Evolutionary conservation across 1,140 invertebrate genomes (phyloP), one percentile per base, ranked within the genome.

Genomic region (Rhynchophorus ferrugineus): DNA sequence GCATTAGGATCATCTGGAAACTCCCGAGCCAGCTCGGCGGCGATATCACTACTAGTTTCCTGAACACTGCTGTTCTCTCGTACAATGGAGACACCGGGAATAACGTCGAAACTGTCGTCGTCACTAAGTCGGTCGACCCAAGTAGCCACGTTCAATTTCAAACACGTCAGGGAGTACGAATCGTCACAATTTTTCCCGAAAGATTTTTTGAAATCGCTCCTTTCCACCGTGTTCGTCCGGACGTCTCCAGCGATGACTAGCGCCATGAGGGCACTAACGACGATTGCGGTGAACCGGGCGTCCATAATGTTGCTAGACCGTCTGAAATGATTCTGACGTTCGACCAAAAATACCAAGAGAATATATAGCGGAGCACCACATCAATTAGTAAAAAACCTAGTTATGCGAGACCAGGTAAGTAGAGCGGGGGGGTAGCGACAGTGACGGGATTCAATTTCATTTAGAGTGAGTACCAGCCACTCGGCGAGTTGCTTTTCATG

Each of bases 141-240:
- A 1, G 82, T 80, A 11, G 86, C 82, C 9, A 87, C 78, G 67
- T 88, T 85, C 38, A 90, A 72, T 64, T 89, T 89, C 9, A 89
- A 69, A 60, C 87, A 90, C 22, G 82, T 85, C 6, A 79, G 72
- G 69, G 82, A 86, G 59, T 87, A 87, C 0, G 79, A 76, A 3
- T 79, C 79, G 13, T 76, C 72, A 58, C 87, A 89, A 57, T 85
- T 81, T 59, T 77, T 79, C 22, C 58, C 71, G 45, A 77, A 35
- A 14, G 63, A 60, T 44, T 62, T 61, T 48, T 67, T 65, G 38
- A 61, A 61, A 17, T 68, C 66, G 57, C 59, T 61, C 49, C 59
- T 55, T 36, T 65, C 63, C 55, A 54, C 46, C 41, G 39, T 44
- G 36, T 19, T 46, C 41, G 21, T 53, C 0, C 42, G 19, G 13